Base-by-base conservation (phyloP, 2,113 vertebrate genomes). In the Propithecus coquereli region DNA sequence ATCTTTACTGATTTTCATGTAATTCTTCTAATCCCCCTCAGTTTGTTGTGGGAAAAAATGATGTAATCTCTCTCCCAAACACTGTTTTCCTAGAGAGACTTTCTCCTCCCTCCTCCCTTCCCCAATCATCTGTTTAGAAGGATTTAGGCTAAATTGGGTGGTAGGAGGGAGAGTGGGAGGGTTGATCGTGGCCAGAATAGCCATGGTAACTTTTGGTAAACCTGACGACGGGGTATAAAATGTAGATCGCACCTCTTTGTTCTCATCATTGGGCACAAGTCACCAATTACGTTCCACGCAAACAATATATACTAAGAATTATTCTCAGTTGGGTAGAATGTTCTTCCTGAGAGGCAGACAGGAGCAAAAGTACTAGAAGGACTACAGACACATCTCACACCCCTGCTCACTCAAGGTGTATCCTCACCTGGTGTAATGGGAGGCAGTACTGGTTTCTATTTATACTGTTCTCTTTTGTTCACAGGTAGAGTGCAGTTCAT, bases 231-330 rank as follows among this genome's bases (percentile, higher is more conserved):
- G 1, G 45, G 6, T 23, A 63, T 77, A 65, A 16, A 22, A 68
- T 23, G 37, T 5, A n/a, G 12, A 37, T 57, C 37, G 7, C 8
- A 9, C 17, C 4, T 30, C 2, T 66, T 47, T 74, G 22, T 66
- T 71, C 22, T 37, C 25, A 32, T 8, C 4, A 13, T 40, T 57
- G n/a, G 17, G 5, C 13, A 30, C 6, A 34, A 18, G 6, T 68
- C n/a, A 25, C 23, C 0, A 45, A 0, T 52, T 82, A 23, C 23
- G 9, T 23, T 13, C 25, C 12, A 20, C 11, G 52, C 3, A 8
- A 20, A 40, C 17, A 8, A 43, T 30, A 25, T 5, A 8, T 16
- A 57, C 3, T 70, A 57, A 54, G 17, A 70, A n/a, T 65, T 34
- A 50, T n/a, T n/a, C 5, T 89, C 2, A 25, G 2, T 4, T 82